Evolutionary conservation across 2,888 invertebrate species (phyloP).

Genomic region (Metacarcinus magister): DNA sequence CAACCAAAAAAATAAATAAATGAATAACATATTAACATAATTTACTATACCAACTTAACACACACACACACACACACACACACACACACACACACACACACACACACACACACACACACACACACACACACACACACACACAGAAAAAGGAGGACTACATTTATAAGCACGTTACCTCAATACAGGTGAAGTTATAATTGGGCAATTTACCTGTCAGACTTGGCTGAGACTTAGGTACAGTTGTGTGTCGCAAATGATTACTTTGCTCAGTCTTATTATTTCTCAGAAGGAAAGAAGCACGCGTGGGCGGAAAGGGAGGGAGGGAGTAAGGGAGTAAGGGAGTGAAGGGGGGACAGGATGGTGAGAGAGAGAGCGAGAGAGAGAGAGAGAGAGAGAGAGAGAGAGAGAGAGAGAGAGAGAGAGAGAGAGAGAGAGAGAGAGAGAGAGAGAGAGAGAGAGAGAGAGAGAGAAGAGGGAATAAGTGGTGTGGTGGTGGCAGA

Average conservation of each 20-base stretch:
- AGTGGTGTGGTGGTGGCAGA: conserved; percentile 26
- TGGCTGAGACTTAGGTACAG: conserved; percentile 7
- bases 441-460: background rate
- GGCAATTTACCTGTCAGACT: background rate
- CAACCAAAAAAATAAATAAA: background rate
- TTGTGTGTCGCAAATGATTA: background rate
- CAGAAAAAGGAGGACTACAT: background rate
- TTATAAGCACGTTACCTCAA: background rate
- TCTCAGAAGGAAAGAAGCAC: background rate
- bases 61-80: background rate
- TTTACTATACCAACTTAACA: background rate
- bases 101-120: conserved; percentile 26
- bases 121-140: background rate
- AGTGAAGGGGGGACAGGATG: no score
- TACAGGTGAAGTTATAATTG: background rate
- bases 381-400: background rate
- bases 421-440: background rate
- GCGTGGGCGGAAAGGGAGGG: background rate
- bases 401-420: background rate
- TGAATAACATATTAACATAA: no score
- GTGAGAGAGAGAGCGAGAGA: background rate
- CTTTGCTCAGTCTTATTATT: background rate
- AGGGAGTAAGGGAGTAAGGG: background rate
- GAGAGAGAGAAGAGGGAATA: background rate
- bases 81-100: conserved; percentile 26